Evolutionary conservation across 2,797 vertebrate genomes (phyloP).

Genomic region (Tamandua tetradactyla): DNA sequence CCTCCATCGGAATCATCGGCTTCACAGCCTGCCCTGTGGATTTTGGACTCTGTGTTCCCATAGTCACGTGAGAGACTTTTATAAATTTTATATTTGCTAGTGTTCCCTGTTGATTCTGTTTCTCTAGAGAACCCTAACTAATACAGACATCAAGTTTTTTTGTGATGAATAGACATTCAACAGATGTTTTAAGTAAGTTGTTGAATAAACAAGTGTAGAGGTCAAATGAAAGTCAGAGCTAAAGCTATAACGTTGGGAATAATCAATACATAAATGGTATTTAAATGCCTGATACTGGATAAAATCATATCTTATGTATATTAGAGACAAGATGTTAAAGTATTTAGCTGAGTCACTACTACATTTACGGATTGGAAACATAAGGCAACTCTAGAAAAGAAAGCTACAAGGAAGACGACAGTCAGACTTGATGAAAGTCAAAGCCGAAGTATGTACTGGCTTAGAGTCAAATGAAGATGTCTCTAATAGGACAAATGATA

Average conservation of each 20-base stretch:
- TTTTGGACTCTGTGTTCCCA: too few relatives aligned
- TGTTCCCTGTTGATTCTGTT: too few relatives aligned
- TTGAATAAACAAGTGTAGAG: not conserved
- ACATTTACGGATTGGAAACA: not conserved
- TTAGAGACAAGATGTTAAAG: not conserved
- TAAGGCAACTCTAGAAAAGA: not conserved
- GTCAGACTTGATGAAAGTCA: not conserved
- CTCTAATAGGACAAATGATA: not conserved
- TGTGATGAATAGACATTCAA: not conserved
- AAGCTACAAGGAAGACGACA: not conserved
- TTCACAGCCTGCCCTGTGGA: too few relatives aligned
- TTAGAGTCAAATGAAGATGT: not conserved
- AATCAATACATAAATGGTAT: not conserved
- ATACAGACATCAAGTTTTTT: not conserved
- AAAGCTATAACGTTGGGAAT: not conserved
- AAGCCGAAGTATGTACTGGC: not conserved
- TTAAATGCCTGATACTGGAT: not conserved
- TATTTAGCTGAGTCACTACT: not conserved
- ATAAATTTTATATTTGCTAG: too few relatives aligned
- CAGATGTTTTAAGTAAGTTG: not conserved
- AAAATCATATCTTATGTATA: not conserved
- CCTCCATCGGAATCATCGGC: too few relatives aligned
- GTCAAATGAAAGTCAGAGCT: not conserved
- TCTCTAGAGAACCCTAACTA: too few relatives aligned
- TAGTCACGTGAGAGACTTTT: too few relatives aligned